phyloP scores from a whole-genome alignment of 1,140 invertebrate species.

The Drosophila neocordata region DNA sequence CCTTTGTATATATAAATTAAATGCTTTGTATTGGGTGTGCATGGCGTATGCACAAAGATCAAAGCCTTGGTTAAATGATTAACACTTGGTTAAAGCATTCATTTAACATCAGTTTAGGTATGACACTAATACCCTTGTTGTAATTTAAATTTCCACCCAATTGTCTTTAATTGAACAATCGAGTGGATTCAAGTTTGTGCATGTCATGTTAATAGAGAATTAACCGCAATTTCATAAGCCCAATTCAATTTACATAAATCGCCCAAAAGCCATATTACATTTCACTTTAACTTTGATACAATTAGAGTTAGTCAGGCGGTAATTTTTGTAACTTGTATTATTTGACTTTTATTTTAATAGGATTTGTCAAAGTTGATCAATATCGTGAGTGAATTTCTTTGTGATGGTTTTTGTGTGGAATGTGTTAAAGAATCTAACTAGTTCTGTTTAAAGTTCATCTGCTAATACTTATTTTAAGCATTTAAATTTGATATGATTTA shows the following conservation, averaged over 20 bases:
- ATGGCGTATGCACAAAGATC: not conserved
- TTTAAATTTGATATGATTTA: too few species aligned
- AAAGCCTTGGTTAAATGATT: not conserved
- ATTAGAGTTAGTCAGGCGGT: too few species aligned
- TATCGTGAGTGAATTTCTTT: too few species aligned
- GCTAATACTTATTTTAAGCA: too few species aligned
- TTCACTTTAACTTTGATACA: not conserved
- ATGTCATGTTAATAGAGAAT: conserved; percentile 1
- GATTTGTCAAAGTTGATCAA: too few species aligned
- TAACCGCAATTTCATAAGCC: not conserved
- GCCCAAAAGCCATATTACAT: not conserved
- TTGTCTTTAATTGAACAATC: conserved; percentile 14
- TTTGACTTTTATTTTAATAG: too few species aligned
- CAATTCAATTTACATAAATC: conserved; percentile 1
- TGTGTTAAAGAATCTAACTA: too few species aligned
- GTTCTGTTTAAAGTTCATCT: too few species aligned
- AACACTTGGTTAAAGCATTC: not conserved
- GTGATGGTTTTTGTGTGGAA: too few species aligned
- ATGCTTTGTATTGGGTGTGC: too few species aligned
- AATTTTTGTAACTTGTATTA: too few species aligned
- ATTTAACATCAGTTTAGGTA: not conserved
- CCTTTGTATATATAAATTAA: conserved; percentile 1
- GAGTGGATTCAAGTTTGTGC: conserved; percentile 4
- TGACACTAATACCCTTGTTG: conserved; percentile 1
- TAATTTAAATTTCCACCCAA: conserved; percentile 16